These are phyloP conservation scores for Pteruthius melanotis DNA, from an alignment of 2,113 vertebrate species.

Conservation along the genomic window DNA sequence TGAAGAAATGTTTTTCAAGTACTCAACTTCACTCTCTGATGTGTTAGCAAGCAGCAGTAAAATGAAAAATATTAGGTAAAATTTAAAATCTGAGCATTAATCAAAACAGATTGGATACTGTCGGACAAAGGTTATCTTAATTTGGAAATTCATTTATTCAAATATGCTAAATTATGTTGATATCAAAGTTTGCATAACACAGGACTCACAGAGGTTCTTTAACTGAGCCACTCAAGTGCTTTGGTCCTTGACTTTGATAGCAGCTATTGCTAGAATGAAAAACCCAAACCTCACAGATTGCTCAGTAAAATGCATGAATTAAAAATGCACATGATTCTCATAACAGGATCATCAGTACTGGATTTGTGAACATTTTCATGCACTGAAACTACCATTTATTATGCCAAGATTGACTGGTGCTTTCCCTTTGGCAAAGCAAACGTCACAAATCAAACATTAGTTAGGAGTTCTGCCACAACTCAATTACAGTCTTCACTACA, in stretches of 20 bases:
- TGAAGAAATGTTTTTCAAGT: neutral
- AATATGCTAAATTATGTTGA: neutral
- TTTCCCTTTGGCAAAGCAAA: conserved; percentile 20
- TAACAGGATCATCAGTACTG: neutral
- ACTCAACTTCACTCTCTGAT: neutral
- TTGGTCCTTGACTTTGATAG: neutral
- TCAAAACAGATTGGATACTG: neutral
- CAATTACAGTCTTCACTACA: neutral
- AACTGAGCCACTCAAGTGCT: neutral
- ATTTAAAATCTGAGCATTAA: neutral
- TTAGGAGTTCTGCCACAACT: neutral
- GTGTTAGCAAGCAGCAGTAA: neutral
- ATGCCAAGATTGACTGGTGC: neutral
- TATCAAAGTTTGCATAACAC: neutral
- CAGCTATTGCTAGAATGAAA: neutral
- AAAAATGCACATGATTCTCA: neutral
- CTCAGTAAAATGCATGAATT: neutral
- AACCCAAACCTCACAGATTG: neutral
- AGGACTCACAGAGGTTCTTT: neutral
- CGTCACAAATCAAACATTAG: neutral
- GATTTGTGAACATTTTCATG: neutral
- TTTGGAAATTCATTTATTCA: neutral
- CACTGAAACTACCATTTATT: neutral
- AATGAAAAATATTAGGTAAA: neutral
- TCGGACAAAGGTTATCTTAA: neutral